Conservation (phyloP, 2,888 invertebrate species). For the Beris chalybata region DNA sequence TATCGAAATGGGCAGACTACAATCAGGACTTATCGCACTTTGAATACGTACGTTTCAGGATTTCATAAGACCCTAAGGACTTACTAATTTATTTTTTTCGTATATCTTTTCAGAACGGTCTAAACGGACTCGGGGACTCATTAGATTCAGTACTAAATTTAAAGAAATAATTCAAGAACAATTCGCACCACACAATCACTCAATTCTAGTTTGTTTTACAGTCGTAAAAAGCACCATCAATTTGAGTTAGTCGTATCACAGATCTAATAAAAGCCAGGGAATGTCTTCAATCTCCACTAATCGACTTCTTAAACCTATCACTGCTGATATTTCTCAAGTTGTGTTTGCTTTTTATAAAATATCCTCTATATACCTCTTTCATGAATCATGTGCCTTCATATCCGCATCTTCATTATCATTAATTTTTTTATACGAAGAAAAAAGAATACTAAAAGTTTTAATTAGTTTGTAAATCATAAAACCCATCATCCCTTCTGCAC, state of each 20-base stretch:
- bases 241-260: not conserved
- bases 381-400: not conserved
- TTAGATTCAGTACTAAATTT: constrained; percentile 55
- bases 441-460: too few species aligned
- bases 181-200: not conserved
- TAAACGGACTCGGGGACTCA: constrained; percentile 51
- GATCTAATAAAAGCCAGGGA: too few species aligned
- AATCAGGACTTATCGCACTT: constrained; percentile 59
- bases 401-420: constrained; percentile 1
- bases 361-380: not conserved
- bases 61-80: not conserved
- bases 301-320: too few species aligned
- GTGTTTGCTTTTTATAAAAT: constrained; percentile 3
- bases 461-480: too few species aligned
- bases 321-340: constrained; percentile 19
- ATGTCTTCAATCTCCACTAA: not conserved
- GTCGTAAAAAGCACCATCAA: constrained; percentile 3
- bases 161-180: constrained; percentile 45
- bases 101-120: constrained; percentile 52
- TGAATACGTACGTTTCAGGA: constrained; percentile 65
- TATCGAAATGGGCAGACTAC: constrained; percentile 87
- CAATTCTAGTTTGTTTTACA: constrained; percentile 11
- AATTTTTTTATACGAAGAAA: not conserved
- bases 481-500: too few species aligned
- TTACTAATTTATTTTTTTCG: constrained; percentile 10